Base-by-base conservation (phyloP, 1,140 invertebrate species). In the Bombus huntii region DNA sequence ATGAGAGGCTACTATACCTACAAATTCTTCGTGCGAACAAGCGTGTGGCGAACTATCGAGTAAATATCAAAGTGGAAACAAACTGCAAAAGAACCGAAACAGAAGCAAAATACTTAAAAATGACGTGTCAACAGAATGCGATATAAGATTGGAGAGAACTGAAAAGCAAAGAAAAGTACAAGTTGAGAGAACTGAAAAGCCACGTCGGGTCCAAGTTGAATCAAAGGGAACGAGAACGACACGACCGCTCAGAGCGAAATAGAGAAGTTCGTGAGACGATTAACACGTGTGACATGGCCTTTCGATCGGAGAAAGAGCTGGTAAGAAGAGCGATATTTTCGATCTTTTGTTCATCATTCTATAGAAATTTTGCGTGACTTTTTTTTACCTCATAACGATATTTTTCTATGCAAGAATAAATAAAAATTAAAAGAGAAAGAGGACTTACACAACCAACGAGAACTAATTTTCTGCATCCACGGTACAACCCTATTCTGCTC, bases 261-360 rank as follows among this genome's bases (percentile, higher is more conserved):
- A 31, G 44, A 83, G 42, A 68, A 77, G 10, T 74, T 31, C 5
- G 47, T 8, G 34, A 34, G n/a, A 68, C 81, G 44, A 77, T 76
- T 83, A n/a, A 57, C 44, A 39, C 47, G 47, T 42, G 22, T 59
- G 22, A 59, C 22, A 28, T 15, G 3, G 42, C 9, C 9, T 53
- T 83, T 47, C 15, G 22, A 44, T 25, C n/a, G 2, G 10, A n/a
- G 28, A 62, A 62, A 62, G 18, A 53, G 18, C 47, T 53, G 6
- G 18, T 22, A 57, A 37, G 34, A 53, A n/a, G 18, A 31, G 18
- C 47, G 47, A 53, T 34, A 68, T 68, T 22, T 68, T 70, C n/a
- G 3, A 53, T 22, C 47, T 4, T 70, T 70, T 25, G 34, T 22
- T 70, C 18, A 4, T 31, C 34, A 28, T 70, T 1, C 22, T 68